Evolutionary conservation across 2,888 invertebrate genomes (phyloP), one percentile per base, ranked within the genome.

Genomic region (Glaucopsyche alexis): DNA sequence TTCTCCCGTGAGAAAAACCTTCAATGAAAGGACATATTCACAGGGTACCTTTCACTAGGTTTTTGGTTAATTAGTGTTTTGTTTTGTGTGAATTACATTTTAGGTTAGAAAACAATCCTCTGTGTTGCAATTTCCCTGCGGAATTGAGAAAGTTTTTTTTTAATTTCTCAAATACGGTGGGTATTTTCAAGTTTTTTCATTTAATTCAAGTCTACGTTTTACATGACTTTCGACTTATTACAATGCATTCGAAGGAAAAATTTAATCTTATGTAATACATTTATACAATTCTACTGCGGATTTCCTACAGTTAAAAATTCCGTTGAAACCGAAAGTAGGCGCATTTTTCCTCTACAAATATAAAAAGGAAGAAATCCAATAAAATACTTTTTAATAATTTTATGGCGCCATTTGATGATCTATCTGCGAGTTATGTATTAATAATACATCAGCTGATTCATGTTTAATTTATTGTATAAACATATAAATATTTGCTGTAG

Each of bases 401-500:
- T 29, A 45, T 45, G 42, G 67, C 45, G 42, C 42, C 67, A 42
- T 42, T n/a, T 19, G 13, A 16, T 67, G 67, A 67, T 19, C 11
- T 67, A 19, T 67, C 67, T 42, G 7, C 16, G 67, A 67, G 67
- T 6, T 67, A 67, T 67, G 67, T 67, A 67, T 67, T 16, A 45
- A 45, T 67, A 67, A 67, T 67, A 45, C 67, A 67, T 67, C 67
- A 45, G 67, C 42, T 67, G 67, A 67, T 42, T 67, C 67, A 67
- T 67, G 67, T 67, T 45, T 42, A 4, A 66, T 66, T 66, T 67
- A 67, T 60, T 67, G 67, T 67, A 42, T 45, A n/a, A 16, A 45
- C 16, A 66, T 16, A 66, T 16, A 67, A 40, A 66, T 45, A 66
- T 66, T 66, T 11, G 66, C 16, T 66, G 42, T n/a, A n/a, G n/a